Evolutionary conservation across 2,113 vertebrate genomes (phyloP), one percentile per base, ranked within the genome.

Genomic region (Grallaria varia): DNA sequence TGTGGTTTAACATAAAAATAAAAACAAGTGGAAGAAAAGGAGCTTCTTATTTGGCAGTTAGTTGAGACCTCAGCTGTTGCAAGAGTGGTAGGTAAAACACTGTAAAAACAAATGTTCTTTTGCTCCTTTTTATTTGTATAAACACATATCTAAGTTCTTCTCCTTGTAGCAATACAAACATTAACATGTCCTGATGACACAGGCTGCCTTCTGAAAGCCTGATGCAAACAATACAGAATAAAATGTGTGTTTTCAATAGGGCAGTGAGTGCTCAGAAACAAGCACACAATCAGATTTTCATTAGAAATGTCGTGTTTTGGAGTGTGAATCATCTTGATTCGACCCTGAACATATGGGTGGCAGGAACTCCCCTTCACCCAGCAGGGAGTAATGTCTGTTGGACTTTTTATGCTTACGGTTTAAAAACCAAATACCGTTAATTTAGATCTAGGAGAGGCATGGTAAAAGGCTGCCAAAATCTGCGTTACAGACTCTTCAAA

Each of bases 311-410:
- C 85, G 50, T 80, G 56, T 40, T 90, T 88, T 56, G 60, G 13
- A 50, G 24, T 50, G 59, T 45, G 82, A 93, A 78, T 87, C 64
- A 40, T 76, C 64, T 49, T 62, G 40, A 47, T 67, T 62, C 84
- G 63, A 71, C 55, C 77, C 77, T 62, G 58, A 95, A 47, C 90
- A 72, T 67, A 88, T 68, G 73, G 64, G 52, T 59, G 92, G 40
- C 77, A 87, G 94, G 81, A 94, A 71, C 87, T 95, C 47, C 76
- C 74, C 66, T 93, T 95, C 91, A 73, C 59, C 77, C 80, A 88
- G 60, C 63, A 86, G 78, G 71, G 68, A 88, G 52, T 59, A 52
- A 71, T 78, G 67, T 80, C 86, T 84, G 84, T 79, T 79, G 59
- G 68, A 75, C 85, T 93, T 84, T 84, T 91, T 80, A 85, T 91